These are phyloP conservation scores for Venustaconcha ellipsiformis DNA, from an alignment of 1,140 invertebrate species.

Conservation along the genomic window DNA sequence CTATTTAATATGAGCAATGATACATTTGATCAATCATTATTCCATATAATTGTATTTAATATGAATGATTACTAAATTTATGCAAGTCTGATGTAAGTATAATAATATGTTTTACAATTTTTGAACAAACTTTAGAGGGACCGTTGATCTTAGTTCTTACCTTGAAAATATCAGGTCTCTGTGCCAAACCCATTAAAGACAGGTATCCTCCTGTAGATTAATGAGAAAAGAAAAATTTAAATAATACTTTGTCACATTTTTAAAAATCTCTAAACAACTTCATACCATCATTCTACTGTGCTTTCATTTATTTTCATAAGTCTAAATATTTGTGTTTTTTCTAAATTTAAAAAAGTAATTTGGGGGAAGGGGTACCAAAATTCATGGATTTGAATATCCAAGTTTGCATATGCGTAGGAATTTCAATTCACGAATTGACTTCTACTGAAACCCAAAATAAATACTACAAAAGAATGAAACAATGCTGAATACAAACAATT, in stretches of 20 bases:
- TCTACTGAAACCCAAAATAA: too few relatives aligned
- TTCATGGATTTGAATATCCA: not conserved
- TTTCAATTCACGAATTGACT: too few relatives aligned
- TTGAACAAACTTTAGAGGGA: not conserved
- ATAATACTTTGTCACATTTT: conserved; percentile 1
- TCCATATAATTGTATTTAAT: too few relatives aligned
- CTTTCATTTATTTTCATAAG: too few relatives aligned
- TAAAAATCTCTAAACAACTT: not conserved
- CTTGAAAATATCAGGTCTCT: conserved; percentile 72
- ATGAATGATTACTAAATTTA: not conserved
- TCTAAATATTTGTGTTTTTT: too few relatives aligned
- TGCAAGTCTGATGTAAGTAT: not conserved
- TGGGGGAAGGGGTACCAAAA: not conserved
- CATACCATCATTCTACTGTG: not conserved
- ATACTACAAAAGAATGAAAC: too few relatives aligned
- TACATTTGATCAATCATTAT: too few relatives aligned
- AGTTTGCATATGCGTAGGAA: too few relatives aligned
- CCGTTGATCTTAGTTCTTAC: conserved; percentile 40
- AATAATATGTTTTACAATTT: not conserved
- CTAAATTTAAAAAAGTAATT: not conserved
- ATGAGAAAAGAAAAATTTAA: conserved; percentile 21
- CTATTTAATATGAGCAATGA: too few relatives aligned
- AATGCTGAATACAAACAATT: too few relatives aligned
- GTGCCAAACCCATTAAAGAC: conserved; percentile 71
- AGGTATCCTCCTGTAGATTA: conserved; percentile 70